These are phyloP conservation scores for Parambassis ranga DNA, from an alignment of 2,797 vertebrate genomes.

Conservation along the genomic window DNA sequence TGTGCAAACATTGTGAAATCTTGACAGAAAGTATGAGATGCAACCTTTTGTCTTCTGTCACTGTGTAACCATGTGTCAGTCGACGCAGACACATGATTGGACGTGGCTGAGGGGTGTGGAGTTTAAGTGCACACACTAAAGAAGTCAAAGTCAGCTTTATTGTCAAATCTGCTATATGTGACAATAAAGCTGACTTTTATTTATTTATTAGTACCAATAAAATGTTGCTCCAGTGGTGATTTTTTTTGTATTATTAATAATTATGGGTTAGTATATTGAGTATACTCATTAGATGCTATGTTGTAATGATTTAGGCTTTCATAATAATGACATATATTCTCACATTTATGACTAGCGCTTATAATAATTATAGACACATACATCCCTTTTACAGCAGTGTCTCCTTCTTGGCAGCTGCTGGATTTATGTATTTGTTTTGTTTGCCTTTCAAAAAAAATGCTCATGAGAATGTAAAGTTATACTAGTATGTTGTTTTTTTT, in stretches of 20 bases:
- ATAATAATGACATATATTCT: no score
- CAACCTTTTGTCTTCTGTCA: conserved; percentile 31
- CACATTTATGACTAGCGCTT: no score
- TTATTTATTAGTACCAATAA: no score
- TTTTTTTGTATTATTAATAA: no score
- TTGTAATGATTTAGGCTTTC: no score
- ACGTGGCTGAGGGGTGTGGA: not conserved
- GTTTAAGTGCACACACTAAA: not conserved
- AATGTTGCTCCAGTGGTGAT: no score
- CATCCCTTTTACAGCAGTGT: no score
- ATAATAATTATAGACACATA: no score
- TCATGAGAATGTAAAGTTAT: not conserved
- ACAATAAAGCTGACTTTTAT: no score
- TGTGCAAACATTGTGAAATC: conserved; percentile 43
- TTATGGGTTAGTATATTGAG: no score
- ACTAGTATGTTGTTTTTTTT: not conserved
- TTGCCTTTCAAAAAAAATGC: not conserved
- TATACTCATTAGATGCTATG: no score
- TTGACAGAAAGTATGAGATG: not conserved
- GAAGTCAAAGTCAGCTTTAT: not conserved
- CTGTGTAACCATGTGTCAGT: conserved; percentile 52
- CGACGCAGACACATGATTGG: conserved; percentile 6
- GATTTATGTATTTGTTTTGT: not conserved
- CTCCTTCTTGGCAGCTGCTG: conserved; percentile 12
- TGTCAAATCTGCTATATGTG: no score